A percentile compares a stretch with the other conserved stretches of the same genome.
phyloP scores from a whole-genome alignment of 1,140 invertebrate species.

The Neodiprion virginianus region DNA sequence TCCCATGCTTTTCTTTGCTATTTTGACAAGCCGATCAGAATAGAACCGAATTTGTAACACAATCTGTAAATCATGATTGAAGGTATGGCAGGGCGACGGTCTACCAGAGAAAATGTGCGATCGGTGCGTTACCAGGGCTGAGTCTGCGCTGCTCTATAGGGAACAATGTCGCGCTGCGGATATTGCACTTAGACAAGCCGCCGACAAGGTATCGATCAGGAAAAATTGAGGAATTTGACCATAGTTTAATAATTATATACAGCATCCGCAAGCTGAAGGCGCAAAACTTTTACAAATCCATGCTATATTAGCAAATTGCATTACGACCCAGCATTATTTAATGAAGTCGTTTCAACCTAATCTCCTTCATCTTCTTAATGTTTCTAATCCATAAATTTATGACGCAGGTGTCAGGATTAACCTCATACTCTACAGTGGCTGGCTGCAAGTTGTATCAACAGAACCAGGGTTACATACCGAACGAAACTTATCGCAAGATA shows the following conservation, averaged over 20 bases:
- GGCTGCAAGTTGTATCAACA: slow-evolving; percentile 52
- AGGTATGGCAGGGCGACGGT: slow-evolving; percentile 59
- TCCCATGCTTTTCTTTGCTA: not conserved
- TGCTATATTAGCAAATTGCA: no score
- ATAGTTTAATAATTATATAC: no score
- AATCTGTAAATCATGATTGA: not conserved
- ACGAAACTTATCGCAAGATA: slow-evolving; percentile 44
- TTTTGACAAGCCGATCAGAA: not conserved
- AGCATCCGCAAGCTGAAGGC: no score
- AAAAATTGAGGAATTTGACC: not conserved
- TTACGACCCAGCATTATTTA: not conserved
- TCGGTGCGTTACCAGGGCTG: slow-evolving; percentile 56
- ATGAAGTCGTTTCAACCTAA: not conserved
- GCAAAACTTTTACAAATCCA: no score
- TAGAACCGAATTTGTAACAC: slow-evolving; percentile 12
- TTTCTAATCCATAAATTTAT: slow-evolving; percentile 7
- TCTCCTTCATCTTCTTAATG: not conserved
- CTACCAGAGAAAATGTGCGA: slow-evolving; percentile 59
- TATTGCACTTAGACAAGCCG: slow-evolving; percentile 55
- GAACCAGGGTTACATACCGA: slow-evolving; percentile 43
- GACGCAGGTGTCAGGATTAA: slow-evolving; percentile 46
- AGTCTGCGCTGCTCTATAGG: slow-evolving; percentile 57
- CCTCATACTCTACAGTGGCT: slow-evolving; percentile 41
- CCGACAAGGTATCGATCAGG: slow-evolving; percentile 42
- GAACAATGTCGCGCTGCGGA: slow-evolving; percentile 60